These are phyloP conservation scores for Todiramphus saurophagus DNA, from an alignment of 2,113 vertebrate genomes.

Conservation along the genomic window DNA sequence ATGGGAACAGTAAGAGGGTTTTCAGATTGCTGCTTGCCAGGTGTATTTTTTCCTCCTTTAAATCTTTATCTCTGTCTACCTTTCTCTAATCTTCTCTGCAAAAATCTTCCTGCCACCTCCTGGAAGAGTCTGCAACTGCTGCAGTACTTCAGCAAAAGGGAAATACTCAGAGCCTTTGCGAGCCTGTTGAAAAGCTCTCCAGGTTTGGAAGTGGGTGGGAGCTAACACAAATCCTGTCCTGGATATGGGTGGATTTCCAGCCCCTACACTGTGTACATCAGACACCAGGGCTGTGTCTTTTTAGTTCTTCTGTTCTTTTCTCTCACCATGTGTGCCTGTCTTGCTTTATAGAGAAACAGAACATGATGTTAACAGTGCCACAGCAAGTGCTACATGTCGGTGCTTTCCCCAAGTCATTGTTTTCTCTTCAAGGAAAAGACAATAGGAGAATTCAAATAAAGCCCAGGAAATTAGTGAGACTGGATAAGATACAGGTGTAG, in stretches of 20 bases:
- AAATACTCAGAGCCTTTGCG: neutral
- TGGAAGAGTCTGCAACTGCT: constrained; percentile 45
- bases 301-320: neutral
- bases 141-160: neutral
- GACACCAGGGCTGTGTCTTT: neutral
- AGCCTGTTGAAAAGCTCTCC: neutral
- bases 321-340: neutral
- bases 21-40: neutral
- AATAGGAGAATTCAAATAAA: neutral
- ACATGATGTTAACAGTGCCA: neutral
- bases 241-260: neutral
- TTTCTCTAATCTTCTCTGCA: neutral
- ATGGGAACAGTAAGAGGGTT: neutral
- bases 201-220: neutral
- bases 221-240: neutral
- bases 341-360: neutral
- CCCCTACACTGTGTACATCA: neutral
- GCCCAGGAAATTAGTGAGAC: neutral
- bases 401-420: neutral
- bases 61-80: neutral
- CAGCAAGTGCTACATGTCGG: neutral
- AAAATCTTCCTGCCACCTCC: constrained; percentile 54
- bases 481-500: neutral
- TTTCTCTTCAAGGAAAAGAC: neutral
- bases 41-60: neutral